phyloP scores from a whole-genome alignment of 2,888 invertebrate species.

The Trissonchulus latispiculum region DNA sequence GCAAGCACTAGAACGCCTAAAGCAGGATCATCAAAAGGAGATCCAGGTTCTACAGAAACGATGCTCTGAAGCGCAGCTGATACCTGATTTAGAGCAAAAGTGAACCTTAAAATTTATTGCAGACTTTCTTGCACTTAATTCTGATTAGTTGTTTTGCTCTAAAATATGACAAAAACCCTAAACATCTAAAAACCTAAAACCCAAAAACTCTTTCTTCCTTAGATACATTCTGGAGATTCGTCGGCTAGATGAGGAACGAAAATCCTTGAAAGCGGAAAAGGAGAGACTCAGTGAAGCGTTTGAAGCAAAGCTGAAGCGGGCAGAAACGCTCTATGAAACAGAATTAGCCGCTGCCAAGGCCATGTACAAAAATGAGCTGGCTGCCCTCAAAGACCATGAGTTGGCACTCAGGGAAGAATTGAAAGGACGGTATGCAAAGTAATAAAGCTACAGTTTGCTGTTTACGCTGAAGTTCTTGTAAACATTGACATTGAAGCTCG shows the following conservation, averaged over 20 bases:
- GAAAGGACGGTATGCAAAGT: slow-evolving; percentile 36
- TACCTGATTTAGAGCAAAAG: slow-evolving; percentile 43
- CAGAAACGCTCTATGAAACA: slow-evolving; percentile 40
- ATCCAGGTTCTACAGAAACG: slow-evolving; percentile 40
- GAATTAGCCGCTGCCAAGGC: slow-evolving; percentile 41
- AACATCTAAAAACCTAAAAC: too few relatives aligned
- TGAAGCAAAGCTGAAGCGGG: slow-evolving; percentile 41
- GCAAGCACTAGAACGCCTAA: slow-evolving; percentile 39
- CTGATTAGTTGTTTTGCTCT: too few relatives aligned
- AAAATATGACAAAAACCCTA: too few relatives aligned
- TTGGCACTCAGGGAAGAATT: slow-evolving; percentile 40
- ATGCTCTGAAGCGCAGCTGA: slow-evolving; percentile 38
- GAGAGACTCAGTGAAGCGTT: slow-evolving; percentile 43
- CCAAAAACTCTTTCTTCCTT: too few relatives aligned
- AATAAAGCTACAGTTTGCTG: slow-evolving; percentile 33
- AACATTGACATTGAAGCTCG: too few relatives aligned
- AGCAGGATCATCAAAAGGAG: slow-evolving; percentile 43
- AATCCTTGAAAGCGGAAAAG: slow-evolving; percentile 38
- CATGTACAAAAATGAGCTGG: slow-evolving; percentile 39
- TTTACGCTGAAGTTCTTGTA: neutral
- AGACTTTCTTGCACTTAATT: too few relatives aligned
- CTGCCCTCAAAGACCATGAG: slow-evolving; percentile 41
- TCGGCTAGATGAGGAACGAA: slow-evolving; percentile 41
- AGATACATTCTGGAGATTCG: slow-evolving; percentile 43
- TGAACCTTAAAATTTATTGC: too few relatives aligned